A percentile compares a stretch with the other conserved stretches of the same genome.
These are phyloP conservation scores for Muscina levida DNA, from an alignment of 2,888 invertebrate species.

Conservation along the genomic window DNA sequence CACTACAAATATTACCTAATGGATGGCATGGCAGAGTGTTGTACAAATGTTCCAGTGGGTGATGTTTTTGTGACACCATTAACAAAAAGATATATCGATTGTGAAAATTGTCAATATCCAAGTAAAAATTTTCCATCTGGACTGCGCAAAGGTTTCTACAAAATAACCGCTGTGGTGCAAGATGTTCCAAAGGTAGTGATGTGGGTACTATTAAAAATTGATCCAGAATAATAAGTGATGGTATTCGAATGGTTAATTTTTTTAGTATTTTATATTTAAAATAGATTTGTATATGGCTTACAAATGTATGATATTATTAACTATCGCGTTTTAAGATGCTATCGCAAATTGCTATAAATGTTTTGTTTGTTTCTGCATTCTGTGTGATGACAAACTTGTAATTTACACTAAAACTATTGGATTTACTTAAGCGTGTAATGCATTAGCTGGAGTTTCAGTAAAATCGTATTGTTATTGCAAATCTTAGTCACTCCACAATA, in stretches of 20 bases:
- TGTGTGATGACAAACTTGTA: no score
- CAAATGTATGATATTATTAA: no score
- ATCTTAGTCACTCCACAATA: no score
- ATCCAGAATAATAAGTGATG: constrained; percentile 12
- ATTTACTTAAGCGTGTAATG: no score
- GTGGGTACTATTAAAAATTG: neutral
- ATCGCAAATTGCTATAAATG: no score
- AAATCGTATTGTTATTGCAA: no score
- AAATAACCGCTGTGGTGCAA: neutral
- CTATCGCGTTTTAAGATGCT: no score
- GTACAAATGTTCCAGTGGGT: constrained; percentile 18
- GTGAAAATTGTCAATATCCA: constrained; percentile 6
- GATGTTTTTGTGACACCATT: constrained; percentile 33
- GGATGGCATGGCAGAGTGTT: neutral
- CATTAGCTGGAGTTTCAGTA: no score
- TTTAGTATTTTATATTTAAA: no score
- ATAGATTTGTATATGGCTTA: constrained; percentile 35
- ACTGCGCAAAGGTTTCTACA: constrained; percentile 39
- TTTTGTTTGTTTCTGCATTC: no score
- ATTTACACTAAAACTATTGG: no score
- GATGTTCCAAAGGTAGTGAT: neutral
- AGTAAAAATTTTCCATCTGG: constrained; percentile 17
- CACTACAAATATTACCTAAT: constrained; percentile 27
- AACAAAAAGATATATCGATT: neutral
- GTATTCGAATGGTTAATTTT: no score